These are phyloP conservation scores for Colletes gigas DNA, from an alignment of 1,140 invertebrate genomes.

Conservation along the genomic window DNA sequence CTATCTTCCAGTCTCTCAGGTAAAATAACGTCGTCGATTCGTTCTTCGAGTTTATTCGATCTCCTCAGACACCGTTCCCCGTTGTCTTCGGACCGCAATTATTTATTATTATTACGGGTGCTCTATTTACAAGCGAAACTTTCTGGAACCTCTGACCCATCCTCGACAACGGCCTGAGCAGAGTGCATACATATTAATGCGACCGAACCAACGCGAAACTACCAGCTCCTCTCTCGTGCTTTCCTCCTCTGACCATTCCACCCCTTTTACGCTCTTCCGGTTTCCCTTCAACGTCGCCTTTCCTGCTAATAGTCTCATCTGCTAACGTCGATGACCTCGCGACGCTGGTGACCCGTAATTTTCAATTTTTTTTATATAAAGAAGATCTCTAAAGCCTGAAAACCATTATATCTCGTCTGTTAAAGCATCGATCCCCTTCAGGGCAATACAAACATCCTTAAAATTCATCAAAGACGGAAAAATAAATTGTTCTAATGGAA, in stretches of 20 bases:
- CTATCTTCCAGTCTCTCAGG: constrained; percentile 14
- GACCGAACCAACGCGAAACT: constrained; percentile 39
- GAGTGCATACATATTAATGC: constrained; percentile 66
- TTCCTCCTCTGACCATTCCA: neutral
- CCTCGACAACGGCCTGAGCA: constrained; percentile 9
- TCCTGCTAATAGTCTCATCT: neutral
- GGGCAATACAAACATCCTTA: too few relatives aligned
- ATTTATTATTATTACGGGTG: constrained; percentile 58
- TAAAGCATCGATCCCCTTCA: too few relatives aligned
- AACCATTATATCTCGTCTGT: too few relatives aligned
- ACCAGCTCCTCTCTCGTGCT: neutral
- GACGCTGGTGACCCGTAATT: too few relatives aligned
- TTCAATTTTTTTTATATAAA: too few relatives aligned
- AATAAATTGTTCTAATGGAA: too few relatives aligned
- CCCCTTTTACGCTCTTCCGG: neutral
- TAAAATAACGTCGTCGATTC: constrained; percentile 23
- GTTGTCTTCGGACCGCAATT: constrained; percentile 19
- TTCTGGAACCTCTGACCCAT: constrained; percentile 25
- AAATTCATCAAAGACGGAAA: too few relatives aligned
- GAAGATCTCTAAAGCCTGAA: too few relatives aligned
- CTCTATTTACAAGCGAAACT: constrained; percentile 53
- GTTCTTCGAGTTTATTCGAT: constrained; percentile 32
- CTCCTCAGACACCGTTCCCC: neutral
- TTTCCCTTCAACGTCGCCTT: neutral
- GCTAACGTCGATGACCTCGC: neutral